Evolutionary conservation across 2,888 invertebrate genomes (phyloP), one percentile per base, ranked within the genome.

Genomic region (Pilophorus perplexus): DNA sequence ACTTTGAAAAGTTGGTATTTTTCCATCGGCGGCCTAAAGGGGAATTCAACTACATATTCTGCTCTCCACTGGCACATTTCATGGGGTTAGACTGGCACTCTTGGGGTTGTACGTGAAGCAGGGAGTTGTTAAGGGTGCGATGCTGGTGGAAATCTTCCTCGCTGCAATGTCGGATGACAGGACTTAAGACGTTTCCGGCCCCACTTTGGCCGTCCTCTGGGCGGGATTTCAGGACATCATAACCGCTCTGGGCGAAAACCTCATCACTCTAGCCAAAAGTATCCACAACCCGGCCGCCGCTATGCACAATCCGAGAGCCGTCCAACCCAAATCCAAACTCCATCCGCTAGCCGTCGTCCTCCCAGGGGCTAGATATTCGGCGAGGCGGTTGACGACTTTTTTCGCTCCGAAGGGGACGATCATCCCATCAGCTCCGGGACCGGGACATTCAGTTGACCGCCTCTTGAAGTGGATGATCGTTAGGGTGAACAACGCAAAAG

Each of bases 401-500:
- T 50, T 65, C n/a, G 60, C 75, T 18, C 80, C 79, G 0, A 82
- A 79, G 0, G 82, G 82, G 3, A 79, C 55, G 40, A 71, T 28
- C 18, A 73, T 72, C 5, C 74, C 74, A 42, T 73, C 73, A 14
- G 71, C 72, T 55, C 75, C 79, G 73, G 70, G 67, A n/a, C 68
- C 60, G 40, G 65, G 44, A 25, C 71, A 70, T 50, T 70, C 70
- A 16, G 67, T 55, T 28, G 66, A 67, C 25, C 66, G 55, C 25
- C 93, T 83, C 77, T 94, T 94, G 79, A 90, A 91, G 79, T 94
- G 92, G 76, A 94, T 93, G 76, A 94, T 94, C 80, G 91, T 87
- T 68, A 94, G 81, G 0, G 93, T 91, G 79, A 95, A 94, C 72
- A 93, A 83, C 22, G 93, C 91, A 78, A 95, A 94, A 1, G 91